A percentile compares a stretch with the other conserved stretches of the same genome.
Evolutionary conservation across 2,888 invertebrate genomes (phyloP).

Genomic region (Agrochola lota): DNA sequence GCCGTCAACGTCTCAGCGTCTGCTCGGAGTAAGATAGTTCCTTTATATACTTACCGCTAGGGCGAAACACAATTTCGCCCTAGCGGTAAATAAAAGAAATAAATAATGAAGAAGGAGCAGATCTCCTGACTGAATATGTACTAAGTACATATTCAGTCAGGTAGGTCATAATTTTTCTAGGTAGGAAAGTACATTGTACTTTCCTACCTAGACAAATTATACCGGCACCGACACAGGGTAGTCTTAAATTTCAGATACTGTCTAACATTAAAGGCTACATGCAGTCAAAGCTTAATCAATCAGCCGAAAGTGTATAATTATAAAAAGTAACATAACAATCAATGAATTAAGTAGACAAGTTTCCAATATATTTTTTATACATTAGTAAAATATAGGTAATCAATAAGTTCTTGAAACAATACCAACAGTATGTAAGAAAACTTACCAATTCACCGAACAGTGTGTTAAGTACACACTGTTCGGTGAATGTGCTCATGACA

Average conservation of each 20-base stretch:
- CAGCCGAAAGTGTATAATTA: background rate
- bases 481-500: background rate
- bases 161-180: too few species aligned
- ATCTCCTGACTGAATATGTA: background rate
- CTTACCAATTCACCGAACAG: background rate
- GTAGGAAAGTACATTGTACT: too few species aligned
- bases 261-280: background rate
- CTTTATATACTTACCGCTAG: background rate
- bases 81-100: background rate
- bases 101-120: background rate
- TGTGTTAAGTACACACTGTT: background rate
- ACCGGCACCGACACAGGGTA: background rate
- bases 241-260: background rate
- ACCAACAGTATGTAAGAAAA: slow-evolving; percentile 3
- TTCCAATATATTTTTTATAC: background rate
- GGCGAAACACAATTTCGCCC: background rate
- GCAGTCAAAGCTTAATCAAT: background rate
- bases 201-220: background rate
- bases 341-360: slow-evolving; percentile 45
- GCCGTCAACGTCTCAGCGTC: background rate
- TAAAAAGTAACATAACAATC: slow-evolving; percentile 23
- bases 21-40: background rate
- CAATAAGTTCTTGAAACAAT: slow-evolving; percentile 58
- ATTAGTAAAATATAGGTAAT: too few species aligned
- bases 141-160: too few species aligned